Conservation (phyloP, 2,797 vertebrate species). For the Bryconaethiops microstoma region DNA sequence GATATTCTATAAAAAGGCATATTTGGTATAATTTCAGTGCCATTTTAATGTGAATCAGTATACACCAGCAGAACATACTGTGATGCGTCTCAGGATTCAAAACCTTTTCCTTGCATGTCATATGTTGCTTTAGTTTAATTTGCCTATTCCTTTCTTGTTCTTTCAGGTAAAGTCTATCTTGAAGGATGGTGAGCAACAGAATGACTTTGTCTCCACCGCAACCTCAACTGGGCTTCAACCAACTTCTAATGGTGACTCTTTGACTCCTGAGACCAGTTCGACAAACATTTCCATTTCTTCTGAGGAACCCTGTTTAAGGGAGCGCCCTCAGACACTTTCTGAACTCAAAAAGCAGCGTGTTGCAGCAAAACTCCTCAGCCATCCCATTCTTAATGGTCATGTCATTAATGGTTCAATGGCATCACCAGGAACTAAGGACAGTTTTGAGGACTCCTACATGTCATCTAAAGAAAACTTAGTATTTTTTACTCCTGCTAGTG, state of each 20-base stretch:
- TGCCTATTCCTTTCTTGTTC: neutral
- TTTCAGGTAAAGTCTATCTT: conserved; percentile 78
- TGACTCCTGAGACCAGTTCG: conserved; percentile 59
- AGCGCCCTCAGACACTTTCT: conserved; percentile 90
- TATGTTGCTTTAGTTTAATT: no score
- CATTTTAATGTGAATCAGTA: no score
- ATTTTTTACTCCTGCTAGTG: conserved; percentile 93
- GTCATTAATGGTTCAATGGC: conserved; percentile 81
- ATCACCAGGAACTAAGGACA: conserved; percentile 73
- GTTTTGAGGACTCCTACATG: conserved; percentile 86
- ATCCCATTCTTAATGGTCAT: conserved; percentile 89
- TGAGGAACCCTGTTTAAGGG: conserved; percentile 75
- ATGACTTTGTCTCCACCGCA: conserved; percentile 76
- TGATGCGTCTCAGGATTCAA: no score
- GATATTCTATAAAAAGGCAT: no score
- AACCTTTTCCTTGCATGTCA: no score
- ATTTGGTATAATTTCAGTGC: no score
- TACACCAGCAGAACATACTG: no score
- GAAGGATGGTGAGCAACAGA: conserved; percentile 70
- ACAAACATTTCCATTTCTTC: conserved; percentile 63
- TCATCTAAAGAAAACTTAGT: conserved; percentile 91
- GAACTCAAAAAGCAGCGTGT: conserved; percentile 94
- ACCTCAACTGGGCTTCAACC: conserved; percentile 70
- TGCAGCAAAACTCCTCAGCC: conserved; percentile 88
- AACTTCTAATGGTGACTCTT: conserved; percentile 76